Evolutionary conservation across 1,140 invertebrate genomes (phyloP), one percentile per base, ranked within the genome.

Genomic region (Pomacea maculata): DNA sequence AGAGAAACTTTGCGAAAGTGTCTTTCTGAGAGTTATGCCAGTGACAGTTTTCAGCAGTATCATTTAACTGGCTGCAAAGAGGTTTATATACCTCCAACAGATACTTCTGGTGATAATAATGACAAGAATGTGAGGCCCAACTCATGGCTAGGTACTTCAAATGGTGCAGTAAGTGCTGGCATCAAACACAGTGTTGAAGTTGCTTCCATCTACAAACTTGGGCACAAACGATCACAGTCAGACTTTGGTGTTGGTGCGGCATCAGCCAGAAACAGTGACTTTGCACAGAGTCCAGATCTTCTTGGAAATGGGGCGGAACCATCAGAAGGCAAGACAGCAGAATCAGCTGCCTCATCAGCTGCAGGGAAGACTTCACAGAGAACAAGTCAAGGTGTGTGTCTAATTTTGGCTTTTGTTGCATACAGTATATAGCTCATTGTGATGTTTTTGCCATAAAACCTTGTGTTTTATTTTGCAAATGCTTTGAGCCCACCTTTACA

Each of bases 161-260:
- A 61, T 61, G 57, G 57, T 61, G 57, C 11, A 14, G 57, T 61
- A 9, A 78, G 67, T 54, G 68, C 77, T 9, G 77, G 57, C 17
- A 34, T 65, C 9, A 68, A 70, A 29, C 57, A 45, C 29, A 57
- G 19, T n/a, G 54, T n/a, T 34, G 17, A 45, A 10, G 67, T 34
- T 10, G 67, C 9, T 55, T 29, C 65, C 52, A 78, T 11, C 12
- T 11, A n/a, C 21, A 70, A n/a, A 70, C 14, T 70, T 17, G 65
- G 65, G 29, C 77, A 78, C 11, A 78, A 78, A 57, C 77, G 77
- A 11, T 78, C 77, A 1, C 77, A 70, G 67, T 78, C 77, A 19
- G 77, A 78, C 67, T 70, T 78, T 65, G 77, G 77, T 25, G 77
- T 78, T 7, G 65, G 77, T 34, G 67, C 65, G 6, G 52, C 75